Conservation (phyloP, 2,888 invertebrate genomes). For the Philereme vetulata region DNA sequence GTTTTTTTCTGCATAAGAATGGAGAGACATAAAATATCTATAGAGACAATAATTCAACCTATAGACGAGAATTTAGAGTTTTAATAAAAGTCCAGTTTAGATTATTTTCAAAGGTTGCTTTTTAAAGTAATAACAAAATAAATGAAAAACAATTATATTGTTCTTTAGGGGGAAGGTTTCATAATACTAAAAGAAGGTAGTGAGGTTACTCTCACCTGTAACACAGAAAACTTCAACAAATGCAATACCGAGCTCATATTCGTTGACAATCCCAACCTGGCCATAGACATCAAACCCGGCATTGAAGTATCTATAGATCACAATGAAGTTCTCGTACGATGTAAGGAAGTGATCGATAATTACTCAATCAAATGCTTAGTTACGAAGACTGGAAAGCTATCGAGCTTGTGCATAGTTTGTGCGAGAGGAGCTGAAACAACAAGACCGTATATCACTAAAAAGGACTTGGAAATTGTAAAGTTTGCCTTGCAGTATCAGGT, state of each 20-base stretch:
- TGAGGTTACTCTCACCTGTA: constrained; percentile 43
- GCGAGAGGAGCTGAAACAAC: constrained; percentile 41
- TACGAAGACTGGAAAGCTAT: constrained; percentile 46
- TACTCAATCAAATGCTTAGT: constrained; percentile 47
- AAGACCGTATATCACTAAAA: constrained; percentile 44
- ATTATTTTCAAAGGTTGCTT: too few species aligned
- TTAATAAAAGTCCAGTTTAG: too few species aligned
- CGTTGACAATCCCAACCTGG: constrained; percentile 50
- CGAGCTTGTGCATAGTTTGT: constrained; percentile 41
- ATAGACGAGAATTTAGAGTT: too few species aligned
- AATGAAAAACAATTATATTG: neutral
- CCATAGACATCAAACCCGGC: constrained; percentile 45
- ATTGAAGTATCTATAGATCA: constrained; percentile 47
- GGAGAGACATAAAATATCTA: too few species aligned
- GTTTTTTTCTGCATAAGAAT: too few species aligned
- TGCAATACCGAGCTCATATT: constrained; percentile 51
- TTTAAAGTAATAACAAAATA: too few species aligned
- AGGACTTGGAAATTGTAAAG: constrained; percentile 48
- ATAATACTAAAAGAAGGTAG: constrained; percentile 39
- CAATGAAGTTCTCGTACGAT: constrained; percentile 48
- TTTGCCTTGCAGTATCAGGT: constrained; percentile 58
- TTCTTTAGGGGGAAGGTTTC: constrained; percentile 38
- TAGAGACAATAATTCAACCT: too few species aligned
- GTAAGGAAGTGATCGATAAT: constrained; percentile 39
- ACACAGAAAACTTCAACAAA: constrained; percentile 43